A percentile compares a stretch with the other conserved stretches of the same genome.
These are phyloP conservation scores for Melanocharis versteri DNA, from an alignment of 2,113 vertebrate genomes.

Conservation along the genomic window DNA sequence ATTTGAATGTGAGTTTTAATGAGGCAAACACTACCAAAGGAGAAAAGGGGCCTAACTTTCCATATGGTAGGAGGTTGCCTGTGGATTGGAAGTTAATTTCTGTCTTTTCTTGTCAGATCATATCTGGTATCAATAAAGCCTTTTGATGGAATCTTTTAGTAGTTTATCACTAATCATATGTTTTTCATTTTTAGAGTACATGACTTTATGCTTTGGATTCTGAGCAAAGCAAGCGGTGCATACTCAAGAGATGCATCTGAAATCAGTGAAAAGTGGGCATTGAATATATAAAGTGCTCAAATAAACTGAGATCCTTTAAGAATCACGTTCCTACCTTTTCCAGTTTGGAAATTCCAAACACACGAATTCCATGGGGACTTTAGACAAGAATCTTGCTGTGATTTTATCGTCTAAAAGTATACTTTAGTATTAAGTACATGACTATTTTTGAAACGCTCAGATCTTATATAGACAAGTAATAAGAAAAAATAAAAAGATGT, in stretches of 20 bases:
- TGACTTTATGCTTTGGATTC: not conserved
- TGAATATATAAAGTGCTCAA: not conserved
- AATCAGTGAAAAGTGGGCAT: not conserved
- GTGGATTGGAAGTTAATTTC: not conserved
- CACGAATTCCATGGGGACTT: not conserved
- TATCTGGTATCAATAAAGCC: not conserved
- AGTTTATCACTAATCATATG: not conserved
- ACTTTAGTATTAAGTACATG: not conserved
- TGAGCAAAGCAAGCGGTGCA: not conserved
- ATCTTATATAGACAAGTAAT: not conserved
- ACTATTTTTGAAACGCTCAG: not conserved
- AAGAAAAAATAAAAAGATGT: not conserved
- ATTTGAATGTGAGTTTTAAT: not conserved
- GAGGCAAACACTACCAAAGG: not conserved
- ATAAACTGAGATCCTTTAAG: not conserved
- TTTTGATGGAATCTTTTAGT: not conserved
- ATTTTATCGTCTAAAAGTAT: not conserved
- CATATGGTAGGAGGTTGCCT: not conserved
- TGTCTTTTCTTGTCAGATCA: not conserved
- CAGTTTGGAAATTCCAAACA: not conserved
- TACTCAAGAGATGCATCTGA: not conserved
- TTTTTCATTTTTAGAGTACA: not conserved
- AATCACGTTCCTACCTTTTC: not conserved
- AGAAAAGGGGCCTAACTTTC: not conserved
- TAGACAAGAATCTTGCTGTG: not conserved